These are phyloP conservation scores for Nothocercus nigrocapillus DNA, from an alignment of 2,113 vertebrate species.

Conservation along the genomic window DNA sequence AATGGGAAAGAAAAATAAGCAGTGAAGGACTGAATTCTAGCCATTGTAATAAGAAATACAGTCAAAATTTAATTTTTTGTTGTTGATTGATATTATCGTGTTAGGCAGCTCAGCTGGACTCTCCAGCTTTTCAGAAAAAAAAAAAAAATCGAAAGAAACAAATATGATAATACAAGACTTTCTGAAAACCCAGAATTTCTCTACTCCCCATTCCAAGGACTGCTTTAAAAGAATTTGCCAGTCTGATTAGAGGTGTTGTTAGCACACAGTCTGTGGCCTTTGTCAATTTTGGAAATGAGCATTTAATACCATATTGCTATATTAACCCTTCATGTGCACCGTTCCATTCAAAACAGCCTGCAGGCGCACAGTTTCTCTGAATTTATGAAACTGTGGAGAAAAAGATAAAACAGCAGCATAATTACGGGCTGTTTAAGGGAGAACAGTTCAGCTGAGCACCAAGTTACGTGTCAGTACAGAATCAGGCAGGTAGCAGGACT, in stretches of 20 bases:
- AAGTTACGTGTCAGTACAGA: background rate
- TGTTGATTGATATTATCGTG: conserved; percentile 13
- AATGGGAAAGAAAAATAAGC: background rate
- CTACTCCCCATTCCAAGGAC: background rate
- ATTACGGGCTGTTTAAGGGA: background rate
- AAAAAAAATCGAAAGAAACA: conserved; percentile 2
- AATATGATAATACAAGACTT: background rate
- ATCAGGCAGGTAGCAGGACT: background rate
- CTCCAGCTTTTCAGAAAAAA: background rate
- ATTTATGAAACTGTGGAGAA: background rate
- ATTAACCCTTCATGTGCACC: conserved; percentile 18
- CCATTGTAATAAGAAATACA: background rate
- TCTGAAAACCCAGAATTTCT: background rate
- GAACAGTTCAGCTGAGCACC: background rate
- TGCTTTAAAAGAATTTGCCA: conserved; percentile 12
- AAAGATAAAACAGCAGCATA: conserved; percentile 6
- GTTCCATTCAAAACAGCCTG: background rate
- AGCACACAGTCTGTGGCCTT: background rate
- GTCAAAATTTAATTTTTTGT: background rate
- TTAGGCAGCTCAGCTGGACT: conserved; percentile 14
- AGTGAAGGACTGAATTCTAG: background rate
- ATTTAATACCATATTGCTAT: conserved; percentile 24
- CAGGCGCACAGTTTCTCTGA: background rate
- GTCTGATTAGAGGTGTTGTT: conserved; percentile 45
- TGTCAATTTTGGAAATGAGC: conserved; percentile 11